Conservation (phyloP, 2,113 vertebrate species). For the Labrus mixtus region DNA sequence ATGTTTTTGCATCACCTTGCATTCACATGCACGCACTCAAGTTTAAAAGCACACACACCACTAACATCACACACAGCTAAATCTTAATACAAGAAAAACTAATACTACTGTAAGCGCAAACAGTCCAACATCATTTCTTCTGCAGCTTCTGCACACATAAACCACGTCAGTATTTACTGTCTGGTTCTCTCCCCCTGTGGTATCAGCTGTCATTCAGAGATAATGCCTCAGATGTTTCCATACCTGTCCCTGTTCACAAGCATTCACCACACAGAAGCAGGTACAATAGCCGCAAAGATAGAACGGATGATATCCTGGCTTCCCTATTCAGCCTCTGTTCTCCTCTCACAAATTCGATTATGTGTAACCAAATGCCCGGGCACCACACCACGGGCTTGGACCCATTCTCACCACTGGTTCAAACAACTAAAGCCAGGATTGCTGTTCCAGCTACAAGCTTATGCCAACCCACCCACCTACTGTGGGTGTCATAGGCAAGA, state of each 20-base stretch:
- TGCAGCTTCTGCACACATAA: constrained; percentile 24
- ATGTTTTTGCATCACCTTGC: constrained; percentile 28
- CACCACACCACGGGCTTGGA: constrained; percentile 51
- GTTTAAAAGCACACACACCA: background rate
- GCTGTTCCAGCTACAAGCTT: constrained; percentile 43
- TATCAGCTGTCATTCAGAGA: constrained; percentile 72
- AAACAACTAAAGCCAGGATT: constrained; percentile 47
- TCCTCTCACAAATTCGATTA: constrained; percentile 65
- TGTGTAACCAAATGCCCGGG: constrained; percentile 71
- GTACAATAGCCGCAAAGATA: constrained; percentile 65
- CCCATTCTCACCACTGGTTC: constrained; percentile 60
- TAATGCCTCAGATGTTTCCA: constrained; percentile 76
- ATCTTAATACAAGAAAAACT: background rate
- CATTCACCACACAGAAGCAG: constrained; percentile 57
- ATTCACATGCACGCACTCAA: constrained; percentile 11
- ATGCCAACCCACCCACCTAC: constrained; percentile 13
- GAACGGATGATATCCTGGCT: constrained; percentile 62
- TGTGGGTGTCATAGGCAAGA: constrained; percentile 25
- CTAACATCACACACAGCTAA: background rate
- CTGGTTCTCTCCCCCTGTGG: constrained; percentile 48
- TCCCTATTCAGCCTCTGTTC: constrained; percentile 66
- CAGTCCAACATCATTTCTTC: constrained; percentile 25
- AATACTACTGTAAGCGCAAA: background rate
- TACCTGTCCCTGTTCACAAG: constrained; percentile 44
- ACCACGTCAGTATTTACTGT: constrained; percentile 56